A percentile compares a stretch with the other conserved stretches of the same genome.
Evolutionary conservation across 2,888 invertebrate species (phyloP).

Genomic region (Mechanitis messenoides): DNA sequence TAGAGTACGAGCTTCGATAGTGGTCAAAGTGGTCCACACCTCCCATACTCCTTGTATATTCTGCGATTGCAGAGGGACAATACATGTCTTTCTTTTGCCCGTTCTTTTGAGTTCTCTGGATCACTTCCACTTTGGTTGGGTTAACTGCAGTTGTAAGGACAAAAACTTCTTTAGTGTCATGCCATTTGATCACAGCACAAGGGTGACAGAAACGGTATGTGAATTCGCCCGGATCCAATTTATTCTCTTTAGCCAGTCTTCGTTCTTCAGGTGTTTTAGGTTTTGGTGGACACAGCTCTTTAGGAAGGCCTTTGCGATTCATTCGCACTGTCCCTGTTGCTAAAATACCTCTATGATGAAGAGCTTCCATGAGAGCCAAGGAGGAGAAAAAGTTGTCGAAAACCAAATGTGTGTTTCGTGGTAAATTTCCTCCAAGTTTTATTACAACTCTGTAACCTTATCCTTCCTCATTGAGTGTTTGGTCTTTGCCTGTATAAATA

Average conservation of each 20-base stretch:
- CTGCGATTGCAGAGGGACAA: background rate
- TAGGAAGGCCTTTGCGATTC: slow-evolving; percentile 29
- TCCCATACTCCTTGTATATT: slow-evolving; percentile 40
- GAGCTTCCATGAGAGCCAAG: slow-evolving; percentile 27
- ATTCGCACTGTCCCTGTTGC: slow-evolving; percentile 31
- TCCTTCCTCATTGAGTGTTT: slow-evolving; percentile 26
- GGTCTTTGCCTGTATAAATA: slow-evolving; percentile 34
- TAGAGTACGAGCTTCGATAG: slow-evolving; percentile 39
- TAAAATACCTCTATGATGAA: slow-evolving; percentile 29
- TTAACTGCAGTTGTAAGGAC: slow-evolving; percentile 27
- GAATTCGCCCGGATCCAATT: slow-evolving; percentile 25
- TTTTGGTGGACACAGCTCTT: slow-evolving; percentile 16
- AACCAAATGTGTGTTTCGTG: slow-evolving; percentile 23
- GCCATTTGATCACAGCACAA: slow-evolving; percentile 32
- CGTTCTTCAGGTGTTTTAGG: too few relatives aligned
- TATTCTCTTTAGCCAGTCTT: slow-evolving; percentile 8
- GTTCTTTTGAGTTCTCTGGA: slow-evolving; percentile 17
- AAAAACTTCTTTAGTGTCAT: slow-evolving; percentile 28
- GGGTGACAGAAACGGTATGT: slow-evolving; percentile 30
- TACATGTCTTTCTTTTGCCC: too few relatives aligned
- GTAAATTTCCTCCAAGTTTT: slow-evolving; percentile 25
- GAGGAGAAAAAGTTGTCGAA: slow-evolving; percentile 33
- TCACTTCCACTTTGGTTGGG: slow-evolving; percentile 24
- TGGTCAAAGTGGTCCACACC: slow-evolving; percentile 42
- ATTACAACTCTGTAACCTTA: slow-evolving; percentile 33